Conservation (phyloP, 2,113 vertebrate species). For the western clawed frog (Xenopus tropicalis) region UCB_Xtro_10.0 CM004449.2:77140001-77140500, state of each 20-base stretch:
- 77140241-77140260: slow-evolving; percentile 83
- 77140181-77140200: slow-evolving; percentile 83
- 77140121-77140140: slow-evolving; percentile 83
- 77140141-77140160: slow-evolving; percentile 64
- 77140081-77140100: slow-evolving; percentile 52
- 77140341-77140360: slow-evolving; percentile 97
- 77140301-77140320: not conserved
- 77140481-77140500: not conserved
- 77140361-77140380: slow-evolving; percentile 96
- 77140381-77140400: slow-evolving; percentile 97
- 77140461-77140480: slow-evolving; percentile 68
- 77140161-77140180: slow-evolving; percentile 84
- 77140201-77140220: slow-evolving; percentile 76
- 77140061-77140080: no score
- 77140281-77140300: not conserved
- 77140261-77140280: not conserved
- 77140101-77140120: slow-evolving; percentile 51
- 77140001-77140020: no score
- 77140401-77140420: slow-evolving; percentile 92
- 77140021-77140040: no score
- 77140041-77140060: no score
- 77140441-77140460: slow-evolving; percentile 90
- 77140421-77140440: slow-evolving; percentile 98
- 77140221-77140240: slow-evolving; percentile 84
- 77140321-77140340: slow-evolving; percentile 81